Evolutionary conservation across 2,888 invertebrate species (phyloP), one percentile per base, ranked within the genome.

Genomic region (Choristoneura rosaceana): DNA sequence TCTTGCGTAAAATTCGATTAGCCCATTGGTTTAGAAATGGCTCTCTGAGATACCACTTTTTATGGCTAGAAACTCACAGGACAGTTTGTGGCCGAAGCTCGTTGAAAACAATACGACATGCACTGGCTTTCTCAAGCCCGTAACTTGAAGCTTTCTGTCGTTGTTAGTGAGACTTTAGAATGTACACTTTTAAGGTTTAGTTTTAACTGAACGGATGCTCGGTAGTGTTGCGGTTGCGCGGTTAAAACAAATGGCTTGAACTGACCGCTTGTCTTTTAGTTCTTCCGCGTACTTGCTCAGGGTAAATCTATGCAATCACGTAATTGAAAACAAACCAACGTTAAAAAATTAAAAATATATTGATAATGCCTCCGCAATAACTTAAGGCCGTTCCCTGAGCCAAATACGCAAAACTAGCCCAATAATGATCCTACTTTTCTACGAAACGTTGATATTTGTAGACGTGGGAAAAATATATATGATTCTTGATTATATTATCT

Each of bases 231-330:
- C 25, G 55, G 55, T 25, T 55, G 55, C 10, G 25, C 55, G 25
- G 25, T 55, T 47, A 25, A 25, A 25, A 55, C 55, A 55, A 55
- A 25, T 12, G 55, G 10, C 55, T 25, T 4, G 17, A 52, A 52
- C 52, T 52, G 55, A 10, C 55, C 55, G 25, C 55, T 55, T 55
- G 55, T 55, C 55, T 55, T 55, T 55, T 12, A 55, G 55, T 25
- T 25, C 55, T 55, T 55, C 55, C 55, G 55, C 55, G 25, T 55
- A 25, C 25, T n/a, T 10, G 12, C 25, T 55, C 25, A 12, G 55
- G 12, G 55, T 55, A 25, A 12, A 55, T 55, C 55, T 12, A 38
- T 38, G 7, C 38, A 38, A 4, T 38, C 38, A 38, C 4, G 4
- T 38, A 38, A 38, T 38, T 7, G 7, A 38, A 38, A 4, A 38